Evolutionary conservation across 2,888 invertebrate species (phyloP).

Genomic region (Stenchaetothrips biformis): DNA sequence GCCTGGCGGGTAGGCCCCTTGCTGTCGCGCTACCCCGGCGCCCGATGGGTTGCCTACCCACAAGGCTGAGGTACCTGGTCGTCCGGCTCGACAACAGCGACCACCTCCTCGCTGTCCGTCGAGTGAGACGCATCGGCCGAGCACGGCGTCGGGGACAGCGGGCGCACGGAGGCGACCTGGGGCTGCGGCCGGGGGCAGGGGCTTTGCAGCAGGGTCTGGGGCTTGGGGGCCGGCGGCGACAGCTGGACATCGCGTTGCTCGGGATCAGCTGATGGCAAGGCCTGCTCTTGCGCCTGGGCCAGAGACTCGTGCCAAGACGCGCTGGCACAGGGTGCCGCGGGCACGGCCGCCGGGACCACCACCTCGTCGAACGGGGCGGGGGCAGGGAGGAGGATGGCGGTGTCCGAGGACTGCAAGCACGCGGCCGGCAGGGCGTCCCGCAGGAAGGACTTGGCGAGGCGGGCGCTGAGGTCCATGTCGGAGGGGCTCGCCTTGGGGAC

Average conservation of each 20-base stretch:
- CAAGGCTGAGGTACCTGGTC: background rate
- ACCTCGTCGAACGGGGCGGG: background rate
- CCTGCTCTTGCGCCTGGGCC: no score
- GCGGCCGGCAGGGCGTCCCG: background rate
- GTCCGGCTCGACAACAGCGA: background rate
- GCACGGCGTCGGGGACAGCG: background rate
- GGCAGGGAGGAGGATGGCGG: background rate
- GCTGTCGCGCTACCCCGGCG: background rate
- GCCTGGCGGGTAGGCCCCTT: background rate
- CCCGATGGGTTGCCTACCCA: background rate
- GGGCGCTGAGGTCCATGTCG: background rate
- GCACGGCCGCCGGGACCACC: background rate
- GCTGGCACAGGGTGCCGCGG: no score
- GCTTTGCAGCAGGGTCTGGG: background rate
- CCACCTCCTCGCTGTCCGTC: background rate
- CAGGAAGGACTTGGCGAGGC: background rate
- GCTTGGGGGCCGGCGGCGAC: background rate
- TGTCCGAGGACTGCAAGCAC: background rate
- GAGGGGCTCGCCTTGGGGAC: background rate
- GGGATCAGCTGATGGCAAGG: no score
- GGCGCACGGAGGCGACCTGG: background rate
- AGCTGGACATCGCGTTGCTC: background rate
- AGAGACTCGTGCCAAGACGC: no score
- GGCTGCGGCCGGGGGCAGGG: background rate
- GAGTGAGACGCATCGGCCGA: background rate